A percentile compares a stretch with the other conserved stretches of the same genome.
These are phyloP conservation scores for Gila robusta DNA, from an alignment of 2,797 vertebrate genomes.

Conservation along the genomic window DNA sequence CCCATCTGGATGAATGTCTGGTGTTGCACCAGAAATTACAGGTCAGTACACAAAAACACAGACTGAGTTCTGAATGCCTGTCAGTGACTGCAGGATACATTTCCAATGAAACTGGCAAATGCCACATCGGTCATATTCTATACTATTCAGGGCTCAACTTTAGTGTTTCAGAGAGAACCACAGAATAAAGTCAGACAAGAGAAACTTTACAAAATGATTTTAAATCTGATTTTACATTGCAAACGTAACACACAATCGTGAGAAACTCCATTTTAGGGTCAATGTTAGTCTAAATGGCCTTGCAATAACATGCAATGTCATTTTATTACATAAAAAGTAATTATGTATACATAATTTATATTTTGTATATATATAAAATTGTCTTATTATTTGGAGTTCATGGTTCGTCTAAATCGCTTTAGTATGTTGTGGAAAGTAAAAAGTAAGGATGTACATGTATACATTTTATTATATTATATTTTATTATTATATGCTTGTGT, in stretches of 20 bases:
- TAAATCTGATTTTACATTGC: background rate
- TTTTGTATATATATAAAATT: no score
- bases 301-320: no score
- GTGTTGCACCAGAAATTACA: constrained; percentile 83
- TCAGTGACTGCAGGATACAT: background rate
- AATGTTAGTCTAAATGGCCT: no score
- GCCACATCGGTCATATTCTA: background rate
- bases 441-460: no score
- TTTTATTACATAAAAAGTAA: no score
- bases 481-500: no score
- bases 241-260: background rate
- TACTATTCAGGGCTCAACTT: background rate
- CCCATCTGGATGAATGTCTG: constrained; percentile 90
- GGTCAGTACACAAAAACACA: constrained; percentile 70
- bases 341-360: no score
- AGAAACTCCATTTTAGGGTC: background rate
- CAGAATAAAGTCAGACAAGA: background rate
- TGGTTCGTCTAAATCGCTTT: no score
- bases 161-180: background rate
- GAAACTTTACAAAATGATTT: background rate
- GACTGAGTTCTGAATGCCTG: background rate
- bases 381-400: no score
- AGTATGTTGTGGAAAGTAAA: no score
- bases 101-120: background rate
- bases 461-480: no score